Evolutionary conservation across 35 echinoderm and acorn worm genomes (phyloP).

Genomic region (Diadema setosum): DNA sequence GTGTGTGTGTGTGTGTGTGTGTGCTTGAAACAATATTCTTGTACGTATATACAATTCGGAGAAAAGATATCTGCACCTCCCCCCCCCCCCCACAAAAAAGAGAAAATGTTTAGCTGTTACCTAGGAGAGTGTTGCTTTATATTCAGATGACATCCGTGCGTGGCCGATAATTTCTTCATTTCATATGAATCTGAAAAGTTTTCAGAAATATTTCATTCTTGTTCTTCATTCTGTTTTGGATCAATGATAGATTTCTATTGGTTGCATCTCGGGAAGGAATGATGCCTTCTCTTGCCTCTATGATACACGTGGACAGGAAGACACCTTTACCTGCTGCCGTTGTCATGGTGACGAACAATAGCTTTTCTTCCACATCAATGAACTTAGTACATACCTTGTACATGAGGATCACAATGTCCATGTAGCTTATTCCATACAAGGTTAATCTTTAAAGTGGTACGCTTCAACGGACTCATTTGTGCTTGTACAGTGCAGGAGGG

Average conservation of each 20-base stretch:
- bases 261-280: conserved; percentile 78
- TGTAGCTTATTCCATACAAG: not conserved
- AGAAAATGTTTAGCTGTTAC: not conserved
- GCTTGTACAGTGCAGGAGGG: not conserved
- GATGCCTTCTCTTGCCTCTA: conserved; percentile 62
- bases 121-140: not conserved
- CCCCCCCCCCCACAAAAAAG: too few species aligned
- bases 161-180: not conserved
- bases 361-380: too few species aligned
- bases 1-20: too few species aligned
- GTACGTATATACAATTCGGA: too few species aligned
- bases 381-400: not conserved
- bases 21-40: too few species aligned
- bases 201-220: not conserved
- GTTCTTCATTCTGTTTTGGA: not conserved
- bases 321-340: conserved; percentile 78
- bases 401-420: not conserved
- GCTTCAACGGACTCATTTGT: not conserved
- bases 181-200: not conserved
- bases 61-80: too few species aligned
- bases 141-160: not conserved
- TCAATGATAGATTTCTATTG: conserved; percentile 29
- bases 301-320: conserved; percentile 82
- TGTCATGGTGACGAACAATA: conserved; percentile 30
- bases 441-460: not conserved